Conservation (phyloP, 2,888 invertebrate species). For the Eretmocerus hayati region DNA sequence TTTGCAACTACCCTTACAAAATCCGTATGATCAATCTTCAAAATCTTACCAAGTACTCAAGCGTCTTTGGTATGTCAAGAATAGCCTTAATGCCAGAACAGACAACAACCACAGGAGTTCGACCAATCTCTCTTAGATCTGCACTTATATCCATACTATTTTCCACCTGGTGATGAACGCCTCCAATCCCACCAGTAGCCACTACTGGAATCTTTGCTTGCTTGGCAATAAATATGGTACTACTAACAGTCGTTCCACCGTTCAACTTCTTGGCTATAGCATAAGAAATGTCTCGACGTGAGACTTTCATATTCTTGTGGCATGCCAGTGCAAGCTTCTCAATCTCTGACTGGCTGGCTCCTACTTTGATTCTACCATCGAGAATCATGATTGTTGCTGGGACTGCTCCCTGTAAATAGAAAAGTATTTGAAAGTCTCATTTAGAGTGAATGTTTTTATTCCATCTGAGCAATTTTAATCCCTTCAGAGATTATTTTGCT, state of each 20-base stretch:
- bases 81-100: constrained; percentile 97
- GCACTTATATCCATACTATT: constrained; percentile 88
- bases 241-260: constrained; percentile 96
- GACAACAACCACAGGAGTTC: constrained; percentile 81
- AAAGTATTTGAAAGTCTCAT: background rate
- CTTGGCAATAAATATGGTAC: constrained; percentile 81
- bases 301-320: constrained; percentile 65
- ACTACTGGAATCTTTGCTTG: constrained; percentile 80
- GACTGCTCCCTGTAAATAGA: constrained; percentile 59
- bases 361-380: constrained; percentile 75
- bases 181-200: constrained; percentile 91
- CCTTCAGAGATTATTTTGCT: too few relatives aligned
- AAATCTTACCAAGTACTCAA: constrained; percentile 77
- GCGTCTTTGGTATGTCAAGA: constrained; percentile 86
- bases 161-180: constrained; percentile 88
- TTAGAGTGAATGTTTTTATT: too few relatives aligned
- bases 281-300: constrained; percentile 77
- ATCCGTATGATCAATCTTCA: too few relatives aligned
- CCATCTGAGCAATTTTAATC: too few relatives aligned
- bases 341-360: constrained; percentile 62
- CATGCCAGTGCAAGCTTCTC: constrained; percentile 54
- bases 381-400: constrained; percentile 93
- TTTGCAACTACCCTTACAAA: too few relatives aligned
- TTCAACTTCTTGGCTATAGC: constrained; percentile 61
- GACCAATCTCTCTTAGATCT: constrained; percentile 84